Conservation (phyloP, 1,140 invertebrate species). For the Rhyacophila brunnea region DNA sequence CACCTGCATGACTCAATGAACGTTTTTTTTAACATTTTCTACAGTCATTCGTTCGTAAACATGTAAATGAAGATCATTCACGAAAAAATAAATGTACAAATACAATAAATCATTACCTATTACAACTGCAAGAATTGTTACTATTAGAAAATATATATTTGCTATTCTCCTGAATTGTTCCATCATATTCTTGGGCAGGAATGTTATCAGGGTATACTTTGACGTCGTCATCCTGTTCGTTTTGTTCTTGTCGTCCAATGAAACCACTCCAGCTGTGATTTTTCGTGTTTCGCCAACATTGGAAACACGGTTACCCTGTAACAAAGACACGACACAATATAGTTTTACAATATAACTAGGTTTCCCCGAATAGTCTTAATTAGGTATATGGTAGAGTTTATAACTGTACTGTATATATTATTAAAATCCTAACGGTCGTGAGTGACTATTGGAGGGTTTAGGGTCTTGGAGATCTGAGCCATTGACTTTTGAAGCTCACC, state of each 20-base stretch:
- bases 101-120: no score
- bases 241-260: slow-evolving; percentile 48
- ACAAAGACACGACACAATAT: slow-evolving; percentile 16
- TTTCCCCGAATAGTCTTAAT: no score
- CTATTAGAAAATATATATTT: slow-evolving; percentile 82
- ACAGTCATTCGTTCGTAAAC: not conserved
- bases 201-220: slow-evolving; percentile 78
- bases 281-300: slow-evolving; percentile 54
- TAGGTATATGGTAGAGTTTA: no score
- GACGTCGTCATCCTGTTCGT: slow-evolving; percentile 65
- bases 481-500: no score
- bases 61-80: not conserved
- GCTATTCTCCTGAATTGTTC: slow-evolving; percentile 83
- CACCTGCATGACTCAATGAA: no score
- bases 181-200: slow-evolving; percentile 79
- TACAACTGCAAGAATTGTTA: slow-evolving; percentile 64
- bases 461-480: no score
- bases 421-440: no score
- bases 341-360: no score
- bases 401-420: no score
- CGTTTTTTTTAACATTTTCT: no score
- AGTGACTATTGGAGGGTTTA: no score
- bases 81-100: no score
- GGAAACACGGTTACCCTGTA: slow-evolving; percentile 60
- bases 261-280: slow-evolving; percentile 56